Conservation (phyloP, 2,888 invertebrate species). For the Hypolimnas misippus region DNA sequence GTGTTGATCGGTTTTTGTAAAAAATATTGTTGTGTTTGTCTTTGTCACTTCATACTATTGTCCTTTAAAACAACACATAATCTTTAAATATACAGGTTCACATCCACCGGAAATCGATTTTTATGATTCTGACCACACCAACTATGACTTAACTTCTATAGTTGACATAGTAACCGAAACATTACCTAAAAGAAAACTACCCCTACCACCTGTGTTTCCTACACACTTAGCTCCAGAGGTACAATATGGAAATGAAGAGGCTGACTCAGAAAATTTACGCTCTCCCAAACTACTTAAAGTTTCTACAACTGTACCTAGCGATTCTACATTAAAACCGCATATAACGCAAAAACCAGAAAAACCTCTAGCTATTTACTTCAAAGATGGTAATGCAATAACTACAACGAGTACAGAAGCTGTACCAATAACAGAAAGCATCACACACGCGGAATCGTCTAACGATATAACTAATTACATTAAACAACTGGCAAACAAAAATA, state of each 20-base stretch:
- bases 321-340: conserved; percentile 73
- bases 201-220: conserved; percentile 72
- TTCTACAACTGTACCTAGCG: conserved; percentile 50
- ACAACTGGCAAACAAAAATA: conserved; percentile 50
- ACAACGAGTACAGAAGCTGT: conserved; percentile 54
- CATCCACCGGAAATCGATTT: conserved; percentile 79
- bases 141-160: conserved; percentile 52
- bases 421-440: conserved; percentile 50
- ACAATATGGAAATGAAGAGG: conserved; percentile 79
- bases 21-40: neutral
- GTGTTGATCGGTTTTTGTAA: neutral
- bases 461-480: conserved; percentile 50
- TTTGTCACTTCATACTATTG: neutral
- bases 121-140: conserved; percentile 67
- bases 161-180: conserved; percentile 53
- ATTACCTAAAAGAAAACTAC: conserved; percentile 55
- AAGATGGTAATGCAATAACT: conserved; percentile 57
- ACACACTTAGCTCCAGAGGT: conserved; percentile 76
- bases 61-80: conserved; percentile 6
- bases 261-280: conserved; percentile 66
- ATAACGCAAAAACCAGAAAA: conserved; percentile 78
- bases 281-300: conserved; percentile 61
- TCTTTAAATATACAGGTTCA: conserved; percentile 59
- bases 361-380: conserved; percentile 71
- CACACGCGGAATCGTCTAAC: conserved; percentile 63